Conservation (phyloP, 23 tunicate genomes). For the Styela plicata region DNA sequence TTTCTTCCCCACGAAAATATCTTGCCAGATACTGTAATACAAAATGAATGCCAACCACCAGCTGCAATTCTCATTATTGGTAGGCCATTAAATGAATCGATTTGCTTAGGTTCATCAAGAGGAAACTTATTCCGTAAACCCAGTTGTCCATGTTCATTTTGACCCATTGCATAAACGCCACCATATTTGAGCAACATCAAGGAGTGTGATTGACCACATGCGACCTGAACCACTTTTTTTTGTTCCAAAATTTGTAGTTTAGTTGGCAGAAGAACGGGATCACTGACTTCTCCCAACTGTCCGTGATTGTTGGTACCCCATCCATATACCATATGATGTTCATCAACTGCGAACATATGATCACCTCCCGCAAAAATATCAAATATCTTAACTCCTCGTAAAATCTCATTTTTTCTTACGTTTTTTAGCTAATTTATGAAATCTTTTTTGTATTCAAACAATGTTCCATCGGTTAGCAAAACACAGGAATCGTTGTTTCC, state of each 20-base stretch:
- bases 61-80: slow-evolving; percentile 64
- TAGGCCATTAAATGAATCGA: slow-evolving; percentile 46
- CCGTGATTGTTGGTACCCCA: slow-evolving; percentile 77
- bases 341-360: slow-evolving; percentile 72
- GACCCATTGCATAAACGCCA: slow-evolving; percentile 48
- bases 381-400: slow-evolving; percentile 43
- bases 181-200: slow-evolving; percentile 63
- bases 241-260: slow-evolving; percentile 19
- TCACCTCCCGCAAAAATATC: slow-evolving; percentile 54
- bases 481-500: neutral
- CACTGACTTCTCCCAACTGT: slow-evolving; percentile 69
- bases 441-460: neutral
- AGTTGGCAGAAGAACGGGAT: slow-evolving; percentile 30
- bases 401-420: slow-evolving; percentile 40
- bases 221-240: slow-evolving; percentile 40
- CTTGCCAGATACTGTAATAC: slow-evolving; percentile 62
- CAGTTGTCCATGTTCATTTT: slow-evolving; percentile 77
- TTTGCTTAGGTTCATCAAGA: slow-evolving; percentile 1
- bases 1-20: slow-evolving; percentile 96
- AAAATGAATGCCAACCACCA: slow-evolving; percentile 76
- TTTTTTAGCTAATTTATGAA: neutral
- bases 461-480: neutral
- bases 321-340: slow-evolving; percentile 52
- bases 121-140: slow-evolving; percentile 35
- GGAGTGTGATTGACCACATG: slow-evolving; percentile 75